Conservation (phyloP, 2,113 vertebrate genomes). For the human (Homo sapiens) region GRCh38 chr9:35305501-35306000, state of each 20-base stretch:
- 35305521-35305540: conserved; percentile 53
- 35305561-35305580: conserved; percentile 58
- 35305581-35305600: not conserved
- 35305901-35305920: conserved; percentile 79
- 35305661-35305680: conserved; percentile 18
- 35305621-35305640: not conserved
- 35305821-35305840: conserved; percentile 74
- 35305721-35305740: not conserved
- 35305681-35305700: conserved; percentile 44
- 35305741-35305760: conserved; percentile 46
- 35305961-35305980: conserved; percentile 88
- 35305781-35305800: conserved; percentile 76
- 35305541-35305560: conserved; percentile 44
- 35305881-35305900: conserved; percentile 89
- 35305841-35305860: conserved; percentile 73
- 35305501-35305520: conserved; percentile 41
- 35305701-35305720: conserved; percentile 51
- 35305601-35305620: not conserved
- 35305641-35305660: conserved; percentile 33
- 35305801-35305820: conserved; percentile 84
- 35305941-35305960: conserved; percentile 74
- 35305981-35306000: conserved; percentile 88
- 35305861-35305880: conserved; percentile 79
- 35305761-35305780: conserved; percentile 11
- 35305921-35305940: conserved; percentile 69